Evolutionary conservation across 2,888 invertebrate species (phyloP), one percentile per base, ranked within the genome.

Genomic region (Cephus pygmeus): DNA sequence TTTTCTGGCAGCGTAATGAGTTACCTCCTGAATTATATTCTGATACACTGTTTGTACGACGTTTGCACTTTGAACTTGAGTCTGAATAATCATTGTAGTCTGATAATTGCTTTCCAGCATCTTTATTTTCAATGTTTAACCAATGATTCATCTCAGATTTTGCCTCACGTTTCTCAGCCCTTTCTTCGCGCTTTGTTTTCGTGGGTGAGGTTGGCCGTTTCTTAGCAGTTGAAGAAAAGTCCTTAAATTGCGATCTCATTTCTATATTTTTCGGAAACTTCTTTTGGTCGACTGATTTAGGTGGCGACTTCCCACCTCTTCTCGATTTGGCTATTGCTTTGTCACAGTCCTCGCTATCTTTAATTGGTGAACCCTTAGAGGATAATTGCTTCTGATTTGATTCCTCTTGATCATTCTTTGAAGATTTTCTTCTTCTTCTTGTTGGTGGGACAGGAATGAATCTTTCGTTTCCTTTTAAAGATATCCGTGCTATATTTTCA

Each of bases 331-430:
- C 34, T 31, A 78, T 71, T 11, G 81, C 56, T 79, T 87, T 88
- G 30, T 89, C 90, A 34, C 76, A 75, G 1, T 84, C 86, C 33
- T 83, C 83, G 74, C 77, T 83, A 15, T 85, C 83, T 75, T 83
- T 85, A 2, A 69, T 75, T 34, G 86, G 85, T 6, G 87, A 88
- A 69, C 69, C 77, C 77, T 89, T 90, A 4, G 81, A 69, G 11
- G 87, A 78, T 91, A 92, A 36, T 91, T 92, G 84, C 92, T 93
- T 84, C 90, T 92, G 83, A 92, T 92, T 34, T 91, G 92, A 77
- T 92, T 93, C 90, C 89, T 93, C 75, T 85, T 81, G 69, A 91
- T 93, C 88, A 78, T 89, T 78, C 89, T 93, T 81, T 89, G 93
- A 71, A 88, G 93, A 88, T 91, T 93, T 84, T 31, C 86, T 83